phyloP scores from a whole-genome alignment of 2,888 invertebrate genomes.

The Nomada ferruginata region DNA sequence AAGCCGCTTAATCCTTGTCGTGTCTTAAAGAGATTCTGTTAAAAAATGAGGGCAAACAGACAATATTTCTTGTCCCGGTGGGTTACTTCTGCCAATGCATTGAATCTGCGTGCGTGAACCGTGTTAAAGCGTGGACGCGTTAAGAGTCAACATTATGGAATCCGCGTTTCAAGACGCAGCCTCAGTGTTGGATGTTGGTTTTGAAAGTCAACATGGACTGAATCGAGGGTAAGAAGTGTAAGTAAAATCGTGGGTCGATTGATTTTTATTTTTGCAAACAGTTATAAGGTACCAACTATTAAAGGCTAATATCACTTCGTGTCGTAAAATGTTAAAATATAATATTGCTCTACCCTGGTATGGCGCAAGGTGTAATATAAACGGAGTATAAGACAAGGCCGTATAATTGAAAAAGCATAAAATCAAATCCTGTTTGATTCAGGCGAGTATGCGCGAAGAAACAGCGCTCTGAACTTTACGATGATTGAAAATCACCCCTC shows the following conservation, averaged over 20 bases:
- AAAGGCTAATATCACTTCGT: background rate
- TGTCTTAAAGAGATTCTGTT: background rate
- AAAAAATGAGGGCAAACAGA: background rate
- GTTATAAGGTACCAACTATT: background rate
- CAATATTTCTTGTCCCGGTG: background rate
- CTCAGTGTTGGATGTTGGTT: background rate
- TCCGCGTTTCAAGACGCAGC: background rate
- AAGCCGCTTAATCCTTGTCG: background rate
- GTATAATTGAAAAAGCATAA: slow-evolving; percentile 12
- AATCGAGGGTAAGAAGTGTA: background rate
- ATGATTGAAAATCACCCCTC: slow-evolving; percentile 10
- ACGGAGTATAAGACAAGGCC: background rate
- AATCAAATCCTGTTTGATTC: slow-evolving; percentile 5
- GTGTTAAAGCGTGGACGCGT: background rate
- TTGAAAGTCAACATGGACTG: background rate
- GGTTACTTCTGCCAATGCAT: background rate
- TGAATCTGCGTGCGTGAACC: background rate
- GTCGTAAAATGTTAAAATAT: background rate
- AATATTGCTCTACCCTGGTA: too few species aligned
- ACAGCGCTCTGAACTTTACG: slow-evolving; percentile 12
- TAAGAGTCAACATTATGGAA: too few species aligned
- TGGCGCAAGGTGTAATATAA: background rate
- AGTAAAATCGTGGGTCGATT: background rate
- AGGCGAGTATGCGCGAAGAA: background rate
- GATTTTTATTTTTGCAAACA: background rate